Evolutionary conservation across 2,797 vertebrate species (phyloP).

Genomic region (Leptatherina wallacei): DNA sequence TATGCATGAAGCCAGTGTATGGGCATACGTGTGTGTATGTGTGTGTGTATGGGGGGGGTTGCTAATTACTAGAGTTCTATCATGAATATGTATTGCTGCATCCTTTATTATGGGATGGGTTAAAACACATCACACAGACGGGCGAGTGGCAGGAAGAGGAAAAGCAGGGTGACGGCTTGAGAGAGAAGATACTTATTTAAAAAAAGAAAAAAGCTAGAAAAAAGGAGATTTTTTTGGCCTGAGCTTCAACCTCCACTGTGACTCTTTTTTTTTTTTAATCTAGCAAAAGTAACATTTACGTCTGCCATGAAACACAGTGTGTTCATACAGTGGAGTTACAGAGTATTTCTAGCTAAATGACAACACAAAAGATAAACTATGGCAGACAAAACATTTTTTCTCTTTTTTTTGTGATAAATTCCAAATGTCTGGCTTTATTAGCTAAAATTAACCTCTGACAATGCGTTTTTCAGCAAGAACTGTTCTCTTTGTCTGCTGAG

Average conservation of each 20-base stretch:
- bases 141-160: conserved; percentile 70
- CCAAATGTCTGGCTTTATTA: no score
- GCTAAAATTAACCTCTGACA: no score
- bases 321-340: neutral
- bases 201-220: conserved; percentile 35
- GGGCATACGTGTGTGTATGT: conserved; percentile 46
- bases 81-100: conserved; percentile 89
- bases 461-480: neutral
- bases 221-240: conserved; percentile 37
- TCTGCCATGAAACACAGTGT: neutral
- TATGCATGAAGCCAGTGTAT: conserved; percentile 81
- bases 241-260: conserved; percentile 51
- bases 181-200: conserved; percentile 61
- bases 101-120: conserved; percentile 86
- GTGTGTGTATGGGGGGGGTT: conserved; percentile 63
- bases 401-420: no score
- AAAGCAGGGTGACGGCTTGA: conserved; percentile 54
- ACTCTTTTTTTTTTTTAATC: conserved; percentile 53
- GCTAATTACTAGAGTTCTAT: conserved; percentile 88
- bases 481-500: neutral
- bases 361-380: conserved; percentile 8
- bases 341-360: neutral
- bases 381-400: neutral
- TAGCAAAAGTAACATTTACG: conserved; percentile 40
- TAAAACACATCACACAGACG: conserved; percentile 82